Conservation (phyloP, 2,888 invertebrate genomes). For the Panzeria rudis region DNA sequence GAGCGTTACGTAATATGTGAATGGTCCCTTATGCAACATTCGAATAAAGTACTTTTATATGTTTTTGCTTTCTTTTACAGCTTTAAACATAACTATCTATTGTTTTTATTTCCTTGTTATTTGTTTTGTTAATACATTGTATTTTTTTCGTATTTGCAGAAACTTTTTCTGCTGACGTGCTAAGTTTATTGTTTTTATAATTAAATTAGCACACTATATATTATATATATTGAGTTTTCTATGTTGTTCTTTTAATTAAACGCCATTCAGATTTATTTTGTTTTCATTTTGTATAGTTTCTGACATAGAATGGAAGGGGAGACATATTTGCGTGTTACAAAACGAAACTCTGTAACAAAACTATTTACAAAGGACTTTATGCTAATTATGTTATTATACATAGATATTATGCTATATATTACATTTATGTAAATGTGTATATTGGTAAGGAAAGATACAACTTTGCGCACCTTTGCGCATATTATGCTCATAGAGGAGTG, state of each 20-base stretch:
- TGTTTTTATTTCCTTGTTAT: neutral
- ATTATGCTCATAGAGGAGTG: no score
- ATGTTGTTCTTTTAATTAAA: neutral
- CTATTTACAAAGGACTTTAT: no score
- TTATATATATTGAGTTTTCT: neutral
- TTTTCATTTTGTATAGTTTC: neutral
- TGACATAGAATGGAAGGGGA: neutral
- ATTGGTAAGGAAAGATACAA: no score
- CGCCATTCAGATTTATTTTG: neutral
- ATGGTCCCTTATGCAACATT: no score
- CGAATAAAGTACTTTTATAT: no score
- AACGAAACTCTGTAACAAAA: neutral
- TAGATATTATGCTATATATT: no score
- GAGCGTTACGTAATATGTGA: no score
- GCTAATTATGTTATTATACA: no score
- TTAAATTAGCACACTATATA: conserved; percentile 28
- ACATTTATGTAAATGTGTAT: no score
- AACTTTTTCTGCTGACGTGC: conserved; percentile 3
- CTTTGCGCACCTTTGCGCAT: no score
- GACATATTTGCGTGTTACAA: neutral
- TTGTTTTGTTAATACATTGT: neutral
- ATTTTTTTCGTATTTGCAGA: neutral
- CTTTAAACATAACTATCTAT: no score
- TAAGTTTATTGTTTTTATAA: conserved; percentile 38
- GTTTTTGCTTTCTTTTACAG: no score